phyloP scores from a whole-genome alignment of 2,113 vertebrate species.

The Passerina amoena region DNA sequence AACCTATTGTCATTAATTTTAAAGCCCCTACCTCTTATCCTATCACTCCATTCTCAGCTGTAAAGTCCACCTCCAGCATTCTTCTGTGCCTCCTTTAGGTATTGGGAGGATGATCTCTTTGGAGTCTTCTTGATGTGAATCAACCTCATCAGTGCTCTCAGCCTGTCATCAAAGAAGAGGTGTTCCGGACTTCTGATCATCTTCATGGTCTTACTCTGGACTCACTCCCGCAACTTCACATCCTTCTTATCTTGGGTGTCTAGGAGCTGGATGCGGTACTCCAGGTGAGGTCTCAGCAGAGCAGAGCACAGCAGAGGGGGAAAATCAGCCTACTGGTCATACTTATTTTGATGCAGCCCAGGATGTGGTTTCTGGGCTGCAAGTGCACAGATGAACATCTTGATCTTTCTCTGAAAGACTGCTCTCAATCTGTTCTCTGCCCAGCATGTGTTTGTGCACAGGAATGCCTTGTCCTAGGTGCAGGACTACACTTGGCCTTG shows the following conservation, averaged over 20 bases:
- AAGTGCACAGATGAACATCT: not conserved
- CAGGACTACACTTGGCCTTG: not conserved
- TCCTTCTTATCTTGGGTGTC: not conserved
- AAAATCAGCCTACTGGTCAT: too few species aligned
- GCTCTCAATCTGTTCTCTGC: not conserved
- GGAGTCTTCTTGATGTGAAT: accelerated
- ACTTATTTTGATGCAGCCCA: not conserved
- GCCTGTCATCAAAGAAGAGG: not conserved
- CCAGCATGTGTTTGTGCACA: not conserved
- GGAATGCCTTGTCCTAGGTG: not conserved
- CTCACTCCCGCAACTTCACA: not conserved
- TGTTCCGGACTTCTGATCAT: too few species aligned
- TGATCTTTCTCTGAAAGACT: not conserved
- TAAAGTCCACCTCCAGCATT: not conserved
- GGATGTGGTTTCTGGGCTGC: not conserved
- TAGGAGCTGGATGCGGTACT: not conserved
- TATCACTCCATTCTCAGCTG: not conserved
- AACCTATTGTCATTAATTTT: not conserved
- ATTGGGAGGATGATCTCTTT: not conserved
- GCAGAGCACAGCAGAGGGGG: not conserved
- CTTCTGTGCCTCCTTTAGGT: not conserved
- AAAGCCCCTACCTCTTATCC: not conserved
- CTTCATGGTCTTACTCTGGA: not conserved
- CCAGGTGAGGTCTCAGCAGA: not conserved
- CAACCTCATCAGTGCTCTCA: not conserved